Evolutionary conservation across 2,797 vertebrate species (phyloP), one percentile per base, ranked within the genome.

Genomic region (Argentina silus): DNA sequence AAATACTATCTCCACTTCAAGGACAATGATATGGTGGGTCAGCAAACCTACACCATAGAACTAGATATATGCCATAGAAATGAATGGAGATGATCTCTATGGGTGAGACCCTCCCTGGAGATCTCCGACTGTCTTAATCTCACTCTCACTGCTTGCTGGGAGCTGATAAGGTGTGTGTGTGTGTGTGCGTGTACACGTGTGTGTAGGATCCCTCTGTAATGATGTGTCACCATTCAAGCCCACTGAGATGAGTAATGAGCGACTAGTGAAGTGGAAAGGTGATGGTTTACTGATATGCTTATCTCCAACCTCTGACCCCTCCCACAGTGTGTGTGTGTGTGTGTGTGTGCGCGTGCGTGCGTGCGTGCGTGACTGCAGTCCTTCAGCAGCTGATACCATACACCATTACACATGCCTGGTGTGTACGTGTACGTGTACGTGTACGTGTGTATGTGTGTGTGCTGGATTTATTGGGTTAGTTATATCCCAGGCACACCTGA

Each of bases 11-110:
- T 99, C 63, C 91, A 91, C 14, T 95, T 93, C 74, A 83, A 80
- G 3, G 97, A 99, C 86, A 92, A 90, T 0, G 91, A 98, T 76
- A 86, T 96, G 94, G 98, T 98, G 87, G 81, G 93, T 84, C 3
- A 12, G 10, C 19, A 21, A 23, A 56, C 21, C 10, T 23, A 14
- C 7, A 36, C n/a, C 45, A 43, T 19, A 36, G 27, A 36, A 36
- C n/a, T n/a, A n/a, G n/a, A 36, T 36, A 36, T 36, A 36, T 36
- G n/a, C n/a, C n/a, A n/a, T n/a, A 36, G 23, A 9, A 7, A 27
- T 7, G 27, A 15, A 61, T 9, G 27, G 19, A 7, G 55, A 42
- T 23, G 23, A 19, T 0, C 17, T 55, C 5, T 55, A 55, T 56
- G 17, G 53, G 19, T 9, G 21, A 59, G 9, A 59, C 56, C 12